phyloP scores from a whole-genome alignment of 2,888 invertebrate genomes.

The Pycnomerus fuliginosus region DNA sequence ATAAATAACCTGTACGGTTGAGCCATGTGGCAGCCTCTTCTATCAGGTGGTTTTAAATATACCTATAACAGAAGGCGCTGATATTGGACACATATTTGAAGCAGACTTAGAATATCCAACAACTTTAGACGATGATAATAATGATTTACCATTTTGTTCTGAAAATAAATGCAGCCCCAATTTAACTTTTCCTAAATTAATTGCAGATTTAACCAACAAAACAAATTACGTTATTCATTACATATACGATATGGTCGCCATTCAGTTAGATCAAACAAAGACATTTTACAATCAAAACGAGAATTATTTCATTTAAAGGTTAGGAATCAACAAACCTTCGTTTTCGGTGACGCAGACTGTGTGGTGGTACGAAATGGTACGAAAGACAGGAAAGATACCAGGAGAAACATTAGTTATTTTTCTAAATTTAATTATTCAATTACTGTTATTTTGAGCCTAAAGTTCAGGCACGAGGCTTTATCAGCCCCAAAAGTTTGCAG shows the following conservation, averaged over 20 bases:
- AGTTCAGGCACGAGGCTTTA: no score
- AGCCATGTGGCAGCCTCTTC: constrained; percentile 67
- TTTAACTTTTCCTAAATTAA: constrained; percentile 28
- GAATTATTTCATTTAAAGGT: no score
- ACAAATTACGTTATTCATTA: constrained; percentile 3
- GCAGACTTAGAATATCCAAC: constrained; percentile 38
- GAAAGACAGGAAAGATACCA: no score
- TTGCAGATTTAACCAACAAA: constrained; percentile 19
- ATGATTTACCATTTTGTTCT: constrained; percentile 43
- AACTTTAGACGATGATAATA: constrained; percentile 37
- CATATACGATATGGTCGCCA: constrained; percentile 5
- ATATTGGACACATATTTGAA: constrained; percentile 39
- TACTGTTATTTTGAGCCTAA: no score
- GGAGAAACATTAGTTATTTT: no score
- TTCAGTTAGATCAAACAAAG: background rate
- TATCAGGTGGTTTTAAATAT: constrained; percentile 90
- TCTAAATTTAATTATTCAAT: no score
- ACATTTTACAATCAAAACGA: constrained; percentile 1
- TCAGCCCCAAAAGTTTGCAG: no score
- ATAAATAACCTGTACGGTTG: constrained; percentile 48
- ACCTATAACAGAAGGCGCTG: background rate
- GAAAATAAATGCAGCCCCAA: constrained; percentile 12
- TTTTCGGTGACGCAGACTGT: no score
- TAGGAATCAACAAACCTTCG: no score
- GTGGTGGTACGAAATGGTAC: no score